phyloP scores from a whole-genome alignment of 2,888 invertebrate genomes.

The Drosophila anomalata region DNA sequence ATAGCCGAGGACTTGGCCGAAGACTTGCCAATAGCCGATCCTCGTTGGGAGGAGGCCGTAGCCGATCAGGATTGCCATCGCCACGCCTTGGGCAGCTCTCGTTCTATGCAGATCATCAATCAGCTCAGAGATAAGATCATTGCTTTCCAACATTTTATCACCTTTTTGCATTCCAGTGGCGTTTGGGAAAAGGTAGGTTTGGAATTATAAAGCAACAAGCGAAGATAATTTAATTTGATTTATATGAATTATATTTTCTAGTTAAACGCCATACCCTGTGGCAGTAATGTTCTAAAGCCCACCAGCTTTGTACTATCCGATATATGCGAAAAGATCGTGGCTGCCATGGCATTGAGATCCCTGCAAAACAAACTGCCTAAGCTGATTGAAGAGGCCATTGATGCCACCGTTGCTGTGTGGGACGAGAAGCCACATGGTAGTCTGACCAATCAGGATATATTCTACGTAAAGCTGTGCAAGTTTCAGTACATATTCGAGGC shows the following conservation, averaged over 20 bases:
- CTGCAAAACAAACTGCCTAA: constrained; percentile 65
- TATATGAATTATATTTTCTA: constrained; percentile 29
- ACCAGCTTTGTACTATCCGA: constrained; percentile 87
- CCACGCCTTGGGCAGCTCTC: constrained; percentile 88
- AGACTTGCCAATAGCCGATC: constrained; percentile 95
- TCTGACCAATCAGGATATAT: constrained; percentile 89
- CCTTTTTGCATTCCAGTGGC: constrained; percentile 89
- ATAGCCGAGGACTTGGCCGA: constrained; percentile 92
- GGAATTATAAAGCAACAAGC: neutral
- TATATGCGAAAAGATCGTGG: constrained; percentile 92
- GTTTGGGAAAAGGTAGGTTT: constrained; percentile 87
- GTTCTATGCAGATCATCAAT: constrained; percentile 92
- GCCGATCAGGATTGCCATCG: constrained; percentile 77
- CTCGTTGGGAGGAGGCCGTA: constrained; percentile 85
- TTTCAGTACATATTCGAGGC: constrained; percentile 88
- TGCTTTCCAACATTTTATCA: constrained; percentile 90
- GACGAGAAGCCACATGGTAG: constrained; percentile 84
- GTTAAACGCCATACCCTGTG: constrained; percentile 81
- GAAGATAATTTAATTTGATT: neutral
- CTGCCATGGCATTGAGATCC: constrained; percentile 87
- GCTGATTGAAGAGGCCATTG: constrained; percentile 86
- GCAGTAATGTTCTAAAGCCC: constrained; percentile 78
- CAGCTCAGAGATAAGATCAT: constrained; percentile 95
- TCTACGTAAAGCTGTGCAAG: constrained; percentile 89
- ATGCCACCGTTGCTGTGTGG: constrained; percentile 84